Base-by-base conservation (phyloP, 2,888 invertebrate species). In the Hemistola chrysoprasaria region DNA sequence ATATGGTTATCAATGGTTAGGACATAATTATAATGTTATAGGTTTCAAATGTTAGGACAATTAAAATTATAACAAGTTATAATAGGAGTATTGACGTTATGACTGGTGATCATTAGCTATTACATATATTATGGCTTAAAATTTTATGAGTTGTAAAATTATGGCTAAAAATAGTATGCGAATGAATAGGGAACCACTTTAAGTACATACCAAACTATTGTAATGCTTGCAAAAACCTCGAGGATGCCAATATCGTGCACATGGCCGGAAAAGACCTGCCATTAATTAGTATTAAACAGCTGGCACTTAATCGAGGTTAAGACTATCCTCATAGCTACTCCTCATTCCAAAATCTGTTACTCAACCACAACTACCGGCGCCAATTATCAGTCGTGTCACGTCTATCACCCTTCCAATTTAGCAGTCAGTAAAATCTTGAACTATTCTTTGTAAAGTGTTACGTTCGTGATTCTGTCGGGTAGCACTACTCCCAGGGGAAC, bases 401-500 rank as follows among this genome's bases (percentile, higher is more conserved):
- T 35, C 39, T 42, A 36, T 49, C 42, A 56, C 47, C 51, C 50
- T 37, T 43, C 42, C 41, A 38, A 52, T 38, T 56, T 33, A 31
- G 23, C 32, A 41, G 32, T 23, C 27, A 23, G 3, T 7, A 23
- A 9, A 30, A 26, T 26, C 22, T 33, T 10, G 8, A 10, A 22
- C 20, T 26, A 25, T 26, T 38, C 38, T 33, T 30, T 8, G 33
- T 33, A 23, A 33, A 20, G 23, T 23, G 38, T 27, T 1, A 10
- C 35, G 36, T 45, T 36, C 35, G 43, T 40, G 40, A 47, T 48
- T 52, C 30, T 22, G 36, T 31, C 34, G 40, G 25, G 16, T 16
- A 16, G 16, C 16, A 16, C 16, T 16, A 43, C 56, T 75, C 77
- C 73, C 75, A 67, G 71, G 77, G 79, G 79, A 77, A 49, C 55